These are phyloP conservation scores for Trichomalopsis sarcophagae DNA, from an alignment of 1,140 invertebrate species.

Conservation along the genomic window DNA sequence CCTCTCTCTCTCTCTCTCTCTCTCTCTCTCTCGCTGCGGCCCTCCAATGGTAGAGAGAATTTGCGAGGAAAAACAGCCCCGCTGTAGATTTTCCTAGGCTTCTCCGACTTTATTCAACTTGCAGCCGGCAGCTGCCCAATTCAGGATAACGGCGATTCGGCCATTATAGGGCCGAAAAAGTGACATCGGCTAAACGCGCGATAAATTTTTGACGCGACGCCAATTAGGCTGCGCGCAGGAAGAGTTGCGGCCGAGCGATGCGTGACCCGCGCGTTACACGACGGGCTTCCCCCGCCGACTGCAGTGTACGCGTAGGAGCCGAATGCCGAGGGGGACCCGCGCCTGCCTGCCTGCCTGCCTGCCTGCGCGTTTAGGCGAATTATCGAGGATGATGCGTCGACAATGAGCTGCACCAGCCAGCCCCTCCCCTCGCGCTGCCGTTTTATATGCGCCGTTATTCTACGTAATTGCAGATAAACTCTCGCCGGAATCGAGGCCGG, in stretches of 20 bases:
- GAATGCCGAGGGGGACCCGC: slow-evolving; percentile 5
- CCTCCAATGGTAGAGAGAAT: too few relatives aligned
- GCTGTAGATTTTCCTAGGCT: too few relatives aligned
- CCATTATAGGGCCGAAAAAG: not conserved
- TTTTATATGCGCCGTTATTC: not conserved
- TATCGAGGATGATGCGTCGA: slow-evolving; percentile 60
- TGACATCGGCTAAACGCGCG: slow-evolving; percentile 39
- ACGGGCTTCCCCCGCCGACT: too few relatives aligned
- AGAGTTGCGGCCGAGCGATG: slow-evolving; percentile 20
- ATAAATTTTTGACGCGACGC: slow-evolving; percentile 48
- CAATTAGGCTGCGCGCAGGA: slow-evolving; percentile 32
- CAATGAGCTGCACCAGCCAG: slow-evolving; percentile 43
- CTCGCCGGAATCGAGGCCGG: too few relatives aligned
- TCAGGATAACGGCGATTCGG: slow-evolving; percentile 35
- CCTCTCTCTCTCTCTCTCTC: too few relatives aligned
- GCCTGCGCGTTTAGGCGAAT: slow-evolving; percentile 50
- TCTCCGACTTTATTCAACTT: too few relatives aligned
- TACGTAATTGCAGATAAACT: not conserved
- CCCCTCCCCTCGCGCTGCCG: not conserved
- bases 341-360: not conserved
- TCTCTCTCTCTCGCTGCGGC: too few relatives aligned
- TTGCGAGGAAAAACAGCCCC: too few relatives aligned
- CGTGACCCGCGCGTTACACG: not conserved
- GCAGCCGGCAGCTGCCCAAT: slow-evolving; percentile 18
- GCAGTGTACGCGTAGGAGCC: too few relatives aligned